A percentile compares a stretch with the other conserved stretches of the same genome.
Evolutionary conservation across 2,888 invertebrate species (phyloP).

Genomic region (Altica lythri): DNA sequence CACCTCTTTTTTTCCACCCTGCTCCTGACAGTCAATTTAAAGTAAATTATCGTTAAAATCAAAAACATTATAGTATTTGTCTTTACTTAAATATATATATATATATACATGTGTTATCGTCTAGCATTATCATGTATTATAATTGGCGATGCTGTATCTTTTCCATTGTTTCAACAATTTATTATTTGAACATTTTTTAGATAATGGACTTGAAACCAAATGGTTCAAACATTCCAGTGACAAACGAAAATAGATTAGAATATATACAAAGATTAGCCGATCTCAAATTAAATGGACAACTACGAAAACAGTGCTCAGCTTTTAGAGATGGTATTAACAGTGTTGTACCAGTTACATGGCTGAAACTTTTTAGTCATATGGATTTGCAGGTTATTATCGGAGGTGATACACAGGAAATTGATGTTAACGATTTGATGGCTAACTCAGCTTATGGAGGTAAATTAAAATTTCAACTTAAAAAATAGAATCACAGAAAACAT

Average conservation of each 20-base stretch:
- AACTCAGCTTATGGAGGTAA: conserved; percentile 87
- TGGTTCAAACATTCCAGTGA: conserved; percentile 89
- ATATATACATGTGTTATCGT: no score
- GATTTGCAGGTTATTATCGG: conserved; percentile 97
- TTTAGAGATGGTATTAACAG: conserved; percentile 90
- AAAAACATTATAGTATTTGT: no score
- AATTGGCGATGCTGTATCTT: no score
- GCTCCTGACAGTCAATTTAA: no score
- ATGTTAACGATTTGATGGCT: conserved; percentile 82
- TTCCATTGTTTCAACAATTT: no score
- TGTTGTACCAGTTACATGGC: conserved; percentile 90
- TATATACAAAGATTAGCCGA: conserved; percentile 97
- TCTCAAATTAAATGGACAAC: conserved; percentile 91
- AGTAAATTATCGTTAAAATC: no score
- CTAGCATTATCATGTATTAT: no score
- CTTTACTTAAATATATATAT: no score
- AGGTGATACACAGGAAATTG: conserved; percentile 92
- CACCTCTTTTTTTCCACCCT: no score
- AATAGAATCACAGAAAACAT: not conserved
- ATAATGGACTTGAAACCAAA: conserved; percentile 89
- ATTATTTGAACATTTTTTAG: no score
- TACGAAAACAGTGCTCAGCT: conserved; percentile 82
- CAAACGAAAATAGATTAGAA: conserved; percentile 90
- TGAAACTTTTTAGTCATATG: conserved; percentile 91
- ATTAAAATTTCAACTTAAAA: not conserved